Evolutionary conservation across 2,888 invertebrate genomes (phyloP), one percentile per base, ranked within the genome.

Genomic region (Drosophila stalkeri): DNA sequence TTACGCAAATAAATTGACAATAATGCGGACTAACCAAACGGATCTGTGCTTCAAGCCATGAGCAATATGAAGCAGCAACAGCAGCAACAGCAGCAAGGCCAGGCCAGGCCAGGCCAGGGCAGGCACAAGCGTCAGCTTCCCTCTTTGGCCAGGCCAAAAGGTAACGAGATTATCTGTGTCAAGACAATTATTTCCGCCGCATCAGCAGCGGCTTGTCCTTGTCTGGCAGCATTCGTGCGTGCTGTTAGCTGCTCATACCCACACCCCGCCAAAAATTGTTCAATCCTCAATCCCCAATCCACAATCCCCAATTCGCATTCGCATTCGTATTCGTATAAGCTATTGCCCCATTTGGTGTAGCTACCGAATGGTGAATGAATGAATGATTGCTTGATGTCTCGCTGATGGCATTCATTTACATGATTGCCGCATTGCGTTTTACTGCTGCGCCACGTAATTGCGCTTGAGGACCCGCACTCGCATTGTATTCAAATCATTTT

Each of bases 401-500:
- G 68, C 72, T 72, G 73, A 72, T 80, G 84, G 76, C 79, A 76
- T 81, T 86, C 84, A 91, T 91, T 89, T 86, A 82, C 87, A 90
- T 90, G 90, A 90, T 91, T 90, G 91, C 82, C 90, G 90, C 90
- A 90, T 91, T 90, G 88, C 91, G 90, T 89, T 89, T 86, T 87
- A 64, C 78, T 35, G 51, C 73, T 62, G 54, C 51, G 59, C 44
- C 69, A 64, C 51, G 84, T 78, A 84, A 86, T 85, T 85, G 85
- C 72, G 74, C 70, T 68, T 56, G 63, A 59, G 54, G 46, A 60
- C 46, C 51, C 44, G 31, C 39, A 18, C 46, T 51, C 43, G 37
- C 46, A 70, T 64, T 73, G 81, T 76, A 77, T 79, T 84, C 78
- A 86, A 86, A 80, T 85, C 69, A 82, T 80, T 75, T 59, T 60